A percentile compares a stretch with the other conserved stretches of the same genome.
These are phyloP conservation scores for Chamaea fasciata DNA, from an alignment of 2,113 vertebrate genomes.

Conservation along the genomic window DNA sequence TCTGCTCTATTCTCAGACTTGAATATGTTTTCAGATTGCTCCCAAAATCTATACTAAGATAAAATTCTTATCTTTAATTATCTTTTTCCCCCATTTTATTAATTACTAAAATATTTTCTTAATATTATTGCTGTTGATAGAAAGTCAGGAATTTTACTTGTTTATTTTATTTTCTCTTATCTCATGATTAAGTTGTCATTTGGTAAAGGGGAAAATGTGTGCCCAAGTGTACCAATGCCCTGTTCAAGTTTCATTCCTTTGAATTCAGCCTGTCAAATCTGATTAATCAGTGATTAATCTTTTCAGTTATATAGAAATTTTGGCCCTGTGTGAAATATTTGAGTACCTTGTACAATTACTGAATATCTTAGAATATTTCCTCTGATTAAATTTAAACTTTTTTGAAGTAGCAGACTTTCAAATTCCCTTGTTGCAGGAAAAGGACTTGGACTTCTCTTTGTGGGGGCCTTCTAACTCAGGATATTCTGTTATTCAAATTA, in stretches of 20 bases:
- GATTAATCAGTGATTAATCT: background rate
- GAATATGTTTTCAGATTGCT: background rate
- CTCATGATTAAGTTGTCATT: background rate
- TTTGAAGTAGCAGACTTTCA: background rate
- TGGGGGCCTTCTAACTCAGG: background rate
- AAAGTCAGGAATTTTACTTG: background rate
- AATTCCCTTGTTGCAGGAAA: background rate
- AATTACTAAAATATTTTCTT: background rate
- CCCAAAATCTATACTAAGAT: background rate
- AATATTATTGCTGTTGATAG: background rate
- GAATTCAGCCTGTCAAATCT: background rate
- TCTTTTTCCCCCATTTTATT: background rate
- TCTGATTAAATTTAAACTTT: background rate
- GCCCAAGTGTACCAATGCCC: background rate
- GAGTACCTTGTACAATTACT: background rate
- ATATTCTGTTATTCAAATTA: background rate
- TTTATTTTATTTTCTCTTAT: background rate
- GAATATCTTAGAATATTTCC: background rate
- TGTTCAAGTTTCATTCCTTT: background rate
- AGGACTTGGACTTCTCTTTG: background rate
- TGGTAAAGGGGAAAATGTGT: background rate
- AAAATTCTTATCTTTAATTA: background rate
- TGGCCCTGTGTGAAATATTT: background rate
- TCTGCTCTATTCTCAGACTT: background rate
- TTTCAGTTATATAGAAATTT: background rate